phyloP scores from a whole-genome alignment of 2,888 invertebrate species.

The Fragum whitleyi region DNA sequence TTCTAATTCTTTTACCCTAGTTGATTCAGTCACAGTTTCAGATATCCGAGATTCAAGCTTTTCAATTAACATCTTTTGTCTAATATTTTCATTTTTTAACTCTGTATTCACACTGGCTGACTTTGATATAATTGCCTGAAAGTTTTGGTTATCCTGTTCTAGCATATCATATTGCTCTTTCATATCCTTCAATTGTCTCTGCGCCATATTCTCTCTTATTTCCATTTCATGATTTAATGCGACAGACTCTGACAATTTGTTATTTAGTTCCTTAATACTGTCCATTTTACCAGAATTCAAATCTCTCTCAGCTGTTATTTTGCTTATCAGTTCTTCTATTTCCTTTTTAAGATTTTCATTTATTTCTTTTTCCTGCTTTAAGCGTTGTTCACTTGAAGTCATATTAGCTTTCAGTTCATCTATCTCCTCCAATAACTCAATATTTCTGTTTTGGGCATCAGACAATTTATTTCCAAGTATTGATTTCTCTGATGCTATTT shows the following conservation, averaged over 20 bases:
- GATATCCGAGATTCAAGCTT: constrained; percentile 33
- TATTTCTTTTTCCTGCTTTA: constrained; percentile 38
- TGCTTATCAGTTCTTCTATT: constrained; percentile 29
- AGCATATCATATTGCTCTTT: constrained; percentile 74
- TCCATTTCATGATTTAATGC: constrained; percentile 42
- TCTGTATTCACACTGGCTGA: constrained; percentile 59
- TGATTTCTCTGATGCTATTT: constrained; percentile 49
- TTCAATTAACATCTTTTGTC: constrained; percentile 51
- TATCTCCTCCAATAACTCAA: constrained; percentile 54
- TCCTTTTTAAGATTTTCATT: constrained; percentile 11
- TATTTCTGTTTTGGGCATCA: constrained; percentile 48
- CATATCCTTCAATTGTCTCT: constrained; percentile 66
- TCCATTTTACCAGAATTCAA: constrained; percentile 37
- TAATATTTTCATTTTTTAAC: constrained; percentile 62
- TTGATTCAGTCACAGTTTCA: constrained; percentile 24
- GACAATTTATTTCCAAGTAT: constrained; percentile 23
- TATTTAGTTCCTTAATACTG: constrained; percentile 40
- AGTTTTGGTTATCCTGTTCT: constrained; percentile 65
- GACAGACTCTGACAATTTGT: constrained; percentile 40
- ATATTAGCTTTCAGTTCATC: constrained; percentile 34
- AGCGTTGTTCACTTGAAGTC: background rate
- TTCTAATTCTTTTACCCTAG: constrained; percentile 62
- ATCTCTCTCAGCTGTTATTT: constrained; percentile 34
- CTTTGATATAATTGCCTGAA: constrained; percentile 61
- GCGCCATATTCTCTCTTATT: constrained; percentile 48